Conservation (phyloP, 1,140 invertebrate species). For the Drosophila trapezifrons region DNA sequence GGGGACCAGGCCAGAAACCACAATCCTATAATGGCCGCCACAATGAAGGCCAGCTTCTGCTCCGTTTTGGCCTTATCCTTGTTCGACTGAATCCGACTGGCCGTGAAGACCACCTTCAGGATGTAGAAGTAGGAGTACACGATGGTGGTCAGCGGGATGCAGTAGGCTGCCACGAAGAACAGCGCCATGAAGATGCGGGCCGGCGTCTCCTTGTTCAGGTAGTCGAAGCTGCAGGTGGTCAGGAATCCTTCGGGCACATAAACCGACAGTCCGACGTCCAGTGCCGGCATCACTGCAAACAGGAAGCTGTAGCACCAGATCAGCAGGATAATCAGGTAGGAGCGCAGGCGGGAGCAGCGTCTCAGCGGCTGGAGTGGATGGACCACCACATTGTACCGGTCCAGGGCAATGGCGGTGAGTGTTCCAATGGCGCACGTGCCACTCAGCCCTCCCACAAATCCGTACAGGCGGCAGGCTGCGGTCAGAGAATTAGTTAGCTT, state of each 20-base stretch:
- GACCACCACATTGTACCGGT: conserved; percentile 90
- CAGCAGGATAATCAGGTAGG: conserved; percentile 87
- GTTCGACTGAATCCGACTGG: conserved; percentile 85
- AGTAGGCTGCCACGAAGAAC: conserved; percentile 89
- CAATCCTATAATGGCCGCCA: conserved; percentile 88
- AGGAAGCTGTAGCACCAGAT: conserved; percentile 90
- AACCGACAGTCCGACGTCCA: conserved; percentile 88
- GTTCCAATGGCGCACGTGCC: conserved; percentile 90
- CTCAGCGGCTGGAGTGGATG: conserved; percentile 88
- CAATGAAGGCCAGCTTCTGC: conserved; percentile 87
- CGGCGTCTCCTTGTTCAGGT: conserved; percentile 86
- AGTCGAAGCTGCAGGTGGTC: conserved; percentile 93
- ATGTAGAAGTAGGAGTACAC: conserved; percentile 89
- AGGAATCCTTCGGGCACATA: conserved; percentile 92
- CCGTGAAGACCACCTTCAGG: conserved; percentile 86
- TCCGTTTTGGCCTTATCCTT: conserved; percentile 88
- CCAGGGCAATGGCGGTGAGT: conserved; percentile 88
- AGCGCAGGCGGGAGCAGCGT: conserved; percentile 86
- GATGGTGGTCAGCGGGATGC: conserved; percentile 89
- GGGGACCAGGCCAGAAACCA: conserved; percentile 92
- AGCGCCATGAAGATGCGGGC: conserved; percentile 87
- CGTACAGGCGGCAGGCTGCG: conserved; percentile 89
- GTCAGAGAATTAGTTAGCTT: conserved; percentile 45
- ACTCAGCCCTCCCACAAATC: conserved; percentile 89
- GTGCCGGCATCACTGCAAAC: conserved; percentile 88